These are phyloP conservation scores for Netelia virgata DNA, from an alignment of 2,888 invertebrate species.

Conservation along the genomic window DNA sequence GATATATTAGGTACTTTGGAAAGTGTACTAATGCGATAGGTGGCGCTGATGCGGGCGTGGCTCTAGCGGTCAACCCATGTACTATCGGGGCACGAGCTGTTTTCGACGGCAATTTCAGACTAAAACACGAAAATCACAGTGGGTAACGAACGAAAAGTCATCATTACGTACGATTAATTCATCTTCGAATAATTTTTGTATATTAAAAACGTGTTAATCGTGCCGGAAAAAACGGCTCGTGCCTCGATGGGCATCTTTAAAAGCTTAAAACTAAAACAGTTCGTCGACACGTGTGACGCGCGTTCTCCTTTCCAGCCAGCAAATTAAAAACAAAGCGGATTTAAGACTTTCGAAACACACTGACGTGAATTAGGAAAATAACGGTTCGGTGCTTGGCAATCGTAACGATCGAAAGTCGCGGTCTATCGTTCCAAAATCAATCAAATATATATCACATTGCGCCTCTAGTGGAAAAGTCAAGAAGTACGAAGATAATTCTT, in stretches of 20 bases:
- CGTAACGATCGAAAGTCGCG: slow-evolving; percentile 27
- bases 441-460: slow-evolving; percentile 65
- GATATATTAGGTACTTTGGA: slow-evolving; percentile 4
- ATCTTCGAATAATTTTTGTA: background rate
- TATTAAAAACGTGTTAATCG: slow-evolving; percentile 1
- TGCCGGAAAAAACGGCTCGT: background rate
- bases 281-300: too few relatives aligned
- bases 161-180: too few relatives aligned
- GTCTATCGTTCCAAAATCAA: slow-evolving; percentile 69
- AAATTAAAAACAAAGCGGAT: too few relatives aligned
- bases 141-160: too few relatives aligned
- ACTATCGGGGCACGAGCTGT: background rate
- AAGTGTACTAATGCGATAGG: slow-evolving; percentile 17
- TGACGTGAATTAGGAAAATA: background rate
- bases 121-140: too few relatives aligned
- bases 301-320: too few relatives aligned
- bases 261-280: too few relatives aligned
- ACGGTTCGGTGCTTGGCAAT: background rate
- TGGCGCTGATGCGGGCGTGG: background rate
- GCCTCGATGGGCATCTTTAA: background rate
- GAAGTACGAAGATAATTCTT: slow-evolving; percentile 47
- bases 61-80: background rate
- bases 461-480: slow-evolving; percentile 57
- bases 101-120: too few relatives aligned
- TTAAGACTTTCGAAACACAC: background rate